A percentile compares a stretch with the other conserved stretches of the same genome.
These are phyloP conservation scores for Drosophila prostipennis DNA, from an alignment of 2,888 invertebrate genomes.

Conservation along the genomic window DNA sequence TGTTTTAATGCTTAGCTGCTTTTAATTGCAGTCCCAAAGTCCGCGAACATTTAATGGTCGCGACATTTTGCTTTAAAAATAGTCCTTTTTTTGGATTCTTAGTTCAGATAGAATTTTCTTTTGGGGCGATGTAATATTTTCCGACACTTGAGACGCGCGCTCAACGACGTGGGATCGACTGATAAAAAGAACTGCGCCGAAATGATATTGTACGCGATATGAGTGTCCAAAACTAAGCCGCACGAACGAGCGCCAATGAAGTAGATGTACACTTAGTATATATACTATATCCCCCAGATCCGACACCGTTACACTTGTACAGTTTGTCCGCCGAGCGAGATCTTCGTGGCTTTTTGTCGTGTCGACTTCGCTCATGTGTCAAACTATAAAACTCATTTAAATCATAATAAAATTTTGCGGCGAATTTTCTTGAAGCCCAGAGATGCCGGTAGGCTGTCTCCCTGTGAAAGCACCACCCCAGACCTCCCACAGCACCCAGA, in stretches of 20 bases:
- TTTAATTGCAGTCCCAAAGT: constrained; percentile 23
- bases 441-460: constrained; percentile 13
- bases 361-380: constrained; percentile 40
- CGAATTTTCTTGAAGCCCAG: constrained; percentile 56
- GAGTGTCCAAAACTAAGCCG: constrained; percentile 44
- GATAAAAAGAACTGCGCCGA: constrained; percentile 78
- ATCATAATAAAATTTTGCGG: constrained; percentile 70
- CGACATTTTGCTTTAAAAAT: constrained; percentile 11
- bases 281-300: constrained; percentile 42
- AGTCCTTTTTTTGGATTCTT: constrained; percentile 5
- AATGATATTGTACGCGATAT: constrained; percentile 59
- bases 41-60: not conserved
- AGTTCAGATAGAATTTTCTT: not conserved
- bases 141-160: constrained; percentile 65
- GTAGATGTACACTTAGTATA: constrained; percentile 63
- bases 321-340: constrained; percentile 19
- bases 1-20: not conserved
- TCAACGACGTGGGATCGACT: constrained; percentile 65
- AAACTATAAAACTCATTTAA: constrained; percentile 75
- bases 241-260: constrained; percentile 69
- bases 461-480: not conserved
- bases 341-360: constrained; percentile 20
- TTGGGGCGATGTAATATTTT: constrained; percentile 43
- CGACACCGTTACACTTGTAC: constrained; percentile 39
- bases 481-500: not conserved